Percentiles rank a stretch among this genome's conserved stretches.
Conservation (phyloP, 35 echinoderm and acorn worm species). For the Heliocidaris tuberculata region DNA sequence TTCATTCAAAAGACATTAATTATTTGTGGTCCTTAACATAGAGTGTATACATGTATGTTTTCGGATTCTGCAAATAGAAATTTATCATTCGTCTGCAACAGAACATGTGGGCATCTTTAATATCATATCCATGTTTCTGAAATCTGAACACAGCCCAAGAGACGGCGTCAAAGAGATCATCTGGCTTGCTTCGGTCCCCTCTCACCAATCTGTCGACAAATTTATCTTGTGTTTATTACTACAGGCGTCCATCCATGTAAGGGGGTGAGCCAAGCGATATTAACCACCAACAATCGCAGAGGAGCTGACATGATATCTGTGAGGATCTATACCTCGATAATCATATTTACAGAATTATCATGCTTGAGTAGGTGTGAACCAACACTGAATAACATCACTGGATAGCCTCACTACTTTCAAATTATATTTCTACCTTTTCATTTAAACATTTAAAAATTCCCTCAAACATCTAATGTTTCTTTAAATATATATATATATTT, state of each 20-base stretch:
- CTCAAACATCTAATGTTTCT: no score
- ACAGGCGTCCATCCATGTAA: not conserved
- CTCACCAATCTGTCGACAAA: constrained; percentile 1
- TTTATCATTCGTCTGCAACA: not conserved
- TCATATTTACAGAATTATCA: no score
- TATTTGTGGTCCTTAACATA: not conserved
- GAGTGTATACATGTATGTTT: not conserved
- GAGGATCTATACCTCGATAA: not conserved
- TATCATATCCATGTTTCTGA: not conserved
- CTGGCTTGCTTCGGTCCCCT: not conserved
- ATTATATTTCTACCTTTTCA: no score
- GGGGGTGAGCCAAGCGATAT: constrained; percentile 19
- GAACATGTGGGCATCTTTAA: not conserved
- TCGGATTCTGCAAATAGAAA: not conserved
- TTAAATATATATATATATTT: no score
- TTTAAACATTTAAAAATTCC: no score
- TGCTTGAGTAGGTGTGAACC: no score
- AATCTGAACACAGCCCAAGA: not conserved
- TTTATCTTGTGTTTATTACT: not conserved
- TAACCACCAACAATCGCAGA: not conserved
- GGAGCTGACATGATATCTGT: not conserved
- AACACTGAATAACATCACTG: no score
- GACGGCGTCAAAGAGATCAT: not conserved
- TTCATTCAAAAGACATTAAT: not conserved
- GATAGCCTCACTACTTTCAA: no score